These are phyloP conservation scores for Alces alces DNA, from an alignment of 2,113 vertebrate genomes.

Conservation along the genomic window DNA sequence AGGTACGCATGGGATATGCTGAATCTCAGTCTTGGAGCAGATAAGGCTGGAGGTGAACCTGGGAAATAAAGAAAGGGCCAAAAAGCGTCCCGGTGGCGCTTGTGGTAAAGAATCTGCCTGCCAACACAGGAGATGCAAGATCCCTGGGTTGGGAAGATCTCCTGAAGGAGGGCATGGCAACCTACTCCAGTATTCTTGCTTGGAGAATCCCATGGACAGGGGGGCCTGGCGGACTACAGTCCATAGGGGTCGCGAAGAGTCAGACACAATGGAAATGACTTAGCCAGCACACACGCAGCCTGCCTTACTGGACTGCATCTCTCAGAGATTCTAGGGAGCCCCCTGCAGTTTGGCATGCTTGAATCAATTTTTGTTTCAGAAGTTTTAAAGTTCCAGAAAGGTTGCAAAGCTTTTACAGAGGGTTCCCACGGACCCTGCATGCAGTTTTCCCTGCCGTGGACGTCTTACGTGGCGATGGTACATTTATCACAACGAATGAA, in stretches of 20 bases:
- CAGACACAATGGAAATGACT: not conserved
- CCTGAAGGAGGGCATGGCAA: not conserved
- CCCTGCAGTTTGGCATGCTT: not conserved
- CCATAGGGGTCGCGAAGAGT: rapidly evolving
- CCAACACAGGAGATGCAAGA: not conserved
- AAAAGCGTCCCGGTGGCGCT: not conserved
- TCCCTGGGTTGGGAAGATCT: not conserved
- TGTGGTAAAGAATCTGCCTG: not conserved
- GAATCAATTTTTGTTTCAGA: not conserved
- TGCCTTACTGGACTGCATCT: not conserved
- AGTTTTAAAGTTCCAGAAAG: not conserved
- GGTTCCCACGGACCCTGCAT: not conserved
- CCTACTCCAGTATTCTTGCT: not conserved
- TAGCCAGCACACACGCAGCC: rapidly evolving
- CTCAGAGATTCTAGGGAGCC: not conserved
- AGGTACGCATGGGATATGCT: rapidly evolving
- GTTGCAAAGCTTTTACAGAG: not conserved
- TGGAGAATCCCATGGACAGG: not conserved
- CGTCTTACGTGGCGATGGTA: not conserved
- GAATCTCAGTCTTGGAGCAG: not conserved
- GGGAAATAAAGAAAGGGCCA: not conserved
- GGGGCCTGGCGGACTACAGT: not conserved
- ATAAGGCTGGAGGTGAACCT: not conserved
- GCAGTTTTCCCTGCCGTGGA: not conserved
- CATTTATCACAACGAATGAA: not conserved